Percentiles rank a stretch among this genome's conserved stretches.
phyloP scores from a whole-genome alignment of 2,888 invertebrate species.

The Scaptodrosophila latifasciaeformis region DNA sequence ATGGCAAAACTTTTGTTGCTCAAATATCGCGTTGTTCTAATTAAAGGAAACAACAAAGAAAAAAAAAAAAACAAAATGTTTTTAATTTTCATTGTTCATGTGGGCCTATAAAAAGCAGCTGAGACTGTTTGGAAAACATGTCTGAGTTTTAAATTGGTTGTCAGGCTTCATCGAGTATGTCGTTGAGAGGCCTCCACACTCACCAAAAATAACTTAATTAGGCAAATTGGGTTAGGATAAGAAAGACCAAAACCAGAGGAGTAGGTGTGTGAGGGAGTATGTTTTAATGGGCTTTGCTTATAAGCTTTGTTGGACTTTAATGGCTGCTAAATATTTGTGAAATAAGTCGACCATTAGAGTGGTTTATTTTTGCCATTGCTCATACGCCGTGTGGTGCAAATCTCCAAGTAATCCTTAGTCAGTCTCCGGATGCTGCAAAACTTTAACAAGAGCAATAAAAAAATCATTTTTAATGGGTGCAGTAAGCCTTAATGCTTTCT shows the following conservation, averaged over 20 bases:
- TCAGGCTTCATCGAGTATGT: neutral
- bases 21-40: neutral
- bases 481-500: neutral
- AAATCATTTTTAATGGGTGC: slow-evolving; percentile 11
- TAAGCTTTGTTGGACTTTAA: neutral
- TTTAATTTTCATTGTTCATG: too few relatives aligned
- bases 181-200: neutral
- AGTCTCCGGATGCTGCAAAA: neutral
- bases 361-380: neutral
- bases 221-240: neutral
- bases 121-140: neutral
- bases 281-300: neutral
- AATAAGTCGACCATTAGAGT: neutral
- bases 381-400: neutral
- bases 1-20: neutral
- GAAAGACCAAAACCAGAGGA: neutral
- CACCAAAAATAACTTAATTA: slow-evolving; percentile 1
- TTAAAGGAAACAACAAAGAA: neutral
- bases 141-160: neutral
- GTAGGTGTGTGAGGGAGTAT: neutral
- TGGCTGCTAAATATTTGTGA: neutral
- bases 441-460: neutral
- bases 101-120: too few relatives aligned
- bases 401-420: neutral
- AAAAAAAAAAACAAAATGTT: too few relatives aligned